A percentile compares a stretch with the other conserved stretches of the same genome.
Conservation (phyloP, 2,797 vertebrate species). For the Mormyrus proboscirostris region DNA sequence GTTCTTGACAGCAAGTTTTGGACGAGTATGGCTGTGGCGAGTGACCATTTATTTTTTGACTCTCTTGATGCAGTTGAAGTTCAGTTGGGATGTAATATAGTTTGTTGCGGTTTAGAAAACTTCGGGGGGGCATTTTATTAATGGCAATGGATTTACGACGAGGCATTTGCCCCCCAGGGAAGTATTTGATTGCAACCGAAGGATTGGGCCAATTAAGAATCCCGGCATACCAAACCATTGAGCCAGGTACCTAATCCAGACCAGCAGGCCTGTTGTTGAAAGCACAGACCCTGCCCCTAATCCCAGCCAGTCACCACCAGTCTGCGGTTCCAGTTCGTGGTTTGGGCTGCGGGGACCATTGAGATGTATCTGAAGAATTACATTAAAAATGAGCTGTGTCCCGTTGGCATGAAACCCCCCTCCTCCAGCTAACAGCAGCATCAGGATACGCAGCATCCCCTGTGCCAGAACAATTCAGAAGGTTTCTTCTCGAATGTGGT, state of each 20-base stretch:
- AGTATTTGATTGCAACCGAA: neutral
- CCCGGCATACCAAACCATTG: neutral
- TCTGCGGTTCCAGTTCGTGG: neutral
- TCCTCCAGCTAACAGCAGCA: neutral
- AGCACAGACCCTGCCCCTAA: neutral
- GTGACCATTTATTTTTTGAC: neutral
- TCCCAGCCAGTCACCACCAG: neutral
- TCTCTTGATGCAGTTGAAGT: neutral
- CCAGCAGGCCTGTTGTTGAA: neutral
- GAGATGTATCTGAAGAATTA: neutral
- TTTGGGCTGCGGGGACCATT: neutral
- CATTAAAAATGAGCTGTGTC: neutral
- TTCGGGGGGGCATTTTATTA: neutral
- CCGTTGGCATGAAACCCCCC: neutral
- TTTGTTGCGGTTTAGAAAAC: neutral
- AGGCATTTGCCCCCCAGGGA: neutral
- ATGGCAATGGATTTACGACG: neutral
- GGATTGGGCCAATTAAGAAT: neutral
- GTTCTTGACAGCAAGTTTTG: neutral
- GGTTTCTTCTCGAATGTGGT: neutral
- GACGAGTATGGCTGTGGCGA: neutral
- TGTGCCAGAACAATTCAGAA: neutral
- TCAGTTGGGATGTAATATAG: neutral
- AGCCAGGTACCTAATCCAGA: neutral
- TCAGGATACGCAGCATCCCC: neutral